These are phyloP conservation scores for Regulus satrapa DNA, from an alignment of 2,113 vertebrate species.

Conservation along the genomic window DNA sequence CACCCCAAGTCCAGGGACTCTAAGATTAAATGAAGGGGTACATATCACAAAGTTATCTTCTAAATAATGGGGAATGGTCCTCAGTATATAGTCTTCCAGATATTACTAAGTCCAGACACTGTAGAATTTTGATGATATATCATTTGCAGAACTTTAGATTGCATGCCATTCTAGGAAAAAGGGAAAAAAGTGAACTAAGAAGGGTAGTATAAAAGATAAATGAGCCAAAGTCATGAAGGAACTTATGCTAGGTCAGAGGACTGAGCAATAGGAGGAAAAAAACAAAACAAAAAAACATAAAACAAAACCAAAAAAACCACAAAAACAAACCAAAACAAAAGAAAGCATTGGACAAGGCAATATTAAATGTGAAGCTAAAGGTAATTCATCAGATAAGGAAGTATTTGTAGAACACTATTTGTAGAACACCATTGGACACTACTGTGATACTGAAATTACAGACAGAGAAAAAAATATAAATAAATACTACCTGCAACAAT, in stretches of 20 bases:
- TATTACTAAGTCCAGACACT: background rate
- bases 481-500: background rate
- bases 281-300: too few relatives aligned
- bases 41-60: background rate
- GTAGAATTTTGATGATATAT: background rate
- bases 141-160: background rate
- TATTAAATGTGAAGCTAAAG: background rate
- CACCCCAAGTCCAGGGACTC: background rate
- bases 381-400: constrained; percentile 13
- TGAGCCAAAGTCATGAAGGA: background rate
- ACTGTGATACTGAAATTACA: background rate
- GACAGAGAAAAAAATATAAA: background rate
- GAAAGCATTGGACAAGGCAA: background rate
- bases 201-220: background rate
- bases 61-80: background rate
- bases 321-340: too few relatives aligned
- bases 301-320: too few relatives aligned
- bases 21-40: background rate
- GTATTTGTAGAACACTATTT: background rate
- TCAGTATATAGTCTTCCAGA: background rate
- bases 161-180: background rate
- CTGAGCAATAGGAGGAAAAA: background rate
- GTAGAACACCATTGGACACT: background rate
- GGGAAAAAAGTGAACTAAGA: background rate
- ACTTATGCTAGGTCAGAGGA: background rate